Evolutionary conservation across 1,140 invertebrate species (phyloP).

Genomic region (Bombus waltoni): DNA sequence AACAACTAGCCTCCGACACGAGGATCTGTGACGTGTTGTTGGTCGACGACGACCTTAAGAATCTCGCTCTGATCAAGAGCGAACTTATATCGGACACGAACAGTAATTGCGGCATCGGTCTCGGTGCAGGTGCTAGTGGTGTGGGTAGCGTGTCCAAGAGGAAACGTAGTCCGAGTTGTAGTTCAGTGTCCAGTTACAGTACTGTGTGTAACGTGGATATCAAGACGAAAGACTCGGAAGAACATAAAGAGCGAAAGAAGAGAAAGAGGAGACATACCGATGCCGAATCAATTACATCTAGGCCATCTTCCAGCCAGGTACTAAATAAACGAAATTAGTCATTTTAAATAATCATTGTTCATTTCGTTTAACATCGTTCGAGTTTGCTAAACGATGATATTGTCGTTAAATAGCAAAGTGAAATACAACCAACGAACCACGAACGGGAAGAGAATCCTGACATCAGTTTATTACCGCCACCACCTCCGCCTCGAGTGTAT

Average conservation of each 20-base stretch:
- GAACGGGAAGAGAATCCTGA: slow-evolving; percentile 83
- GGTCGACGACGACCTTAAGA: slow-evolving; percentile 39
- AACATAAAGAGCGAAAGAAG: slow-evolving; percentile 78
- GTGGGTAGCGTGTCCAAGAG: slow-evolving; percentile 74
- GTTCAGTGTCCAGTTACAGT: slow-evolving; percentile 81
- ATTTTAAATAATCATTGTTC: too few relatives aligned
- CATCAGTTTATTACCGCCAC: slow-evolving; percentile 75
- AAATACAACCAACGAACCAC: slow-evolving; percentile 86
- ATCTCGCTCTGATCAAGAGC: slow-evolving; percentile 52
- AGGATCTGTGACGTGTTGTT: slow-evolving; percentile 56
- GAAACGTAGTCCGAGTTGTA: slow-evolving; percentile 83
- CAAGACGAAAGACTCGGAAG: slow-evolving; percentile 74
- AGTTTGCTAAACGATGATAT: neutral
- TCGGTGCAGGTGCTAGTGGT: slow-evolving; percentile 43
- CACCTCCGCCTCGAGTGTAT: slow-evolving; percentile 75
- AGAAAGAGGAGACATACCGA: slow-evolving; percentile 74
- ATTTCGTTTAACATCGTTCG: neutral
- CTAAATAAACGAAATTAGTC: neutral
- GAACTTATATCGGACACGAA: slow-evolving; percentile 60
- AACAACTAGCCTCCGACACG: slow-evolving; percentile 50
- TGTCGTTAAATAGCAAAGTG: slow-evolving; percentile 69
- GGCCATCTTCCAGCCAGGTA: slow-evolving; percentile 78
- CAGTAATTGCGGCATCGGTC: slow-evolving; percentile 47
- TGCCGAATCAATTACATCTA: slow-evolving; percentile 62
- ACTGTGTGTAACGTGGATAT: slow-evolving; percentile 75